Evolutionary conservation across 2,113 vertebrate genomes (phyloP), one percentile per base, ranked within the genome.

Genomic region (Colossoma macropomum): DNA sequence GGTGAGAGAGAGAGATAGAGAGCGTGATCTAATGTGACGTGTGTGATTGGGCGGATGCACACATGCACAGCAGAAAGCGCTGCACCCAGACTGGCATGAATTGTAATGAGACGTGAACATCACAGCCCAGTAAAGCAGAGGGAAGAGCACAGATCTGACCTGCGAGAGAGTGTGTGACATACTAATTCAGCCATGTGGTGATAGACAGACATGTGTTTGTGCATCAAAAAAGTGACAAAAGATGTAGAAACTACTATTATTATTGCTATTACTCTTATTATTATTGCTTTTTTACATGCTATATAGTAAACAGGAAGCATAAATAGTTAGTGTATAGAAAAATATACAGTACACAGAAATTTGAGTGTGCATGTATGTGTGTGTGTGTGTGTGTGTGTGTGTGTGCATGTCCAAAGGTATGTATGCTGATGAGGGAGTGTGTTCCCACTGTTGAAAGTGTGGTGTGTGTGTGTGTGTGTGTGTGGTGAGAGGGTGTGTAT

Each of bases 31-130:
- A n/a, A 32, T 38, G 69, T 68, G 82, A 73, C 19, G 21, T 63
- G 72, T 52, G n/a, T 80, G 83, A 48, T 52, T 68, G 48, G 70
- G 48, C 48, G 48, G 25, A 75, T 69, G 54, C 32, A 52, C 72
- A 70, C 77, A 66, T 17, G 48, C n/a, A 66, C 41, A 60, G 28
- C 69, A 52, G 25, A 83, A 74, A 41, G 30, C 48, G 25, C 69
- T 75, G 23, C 25, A 54, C 52, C 7, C 13, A 23, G 69, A 78
- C 34, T 84, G 82, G 48, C 70, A 68, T 28, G 69, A 81, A 82
- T 52, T 45, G 25, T 87, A 82, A 87, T 80, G 63, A 74, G 77
- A 56, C 50, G 32, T 75, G 78, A 87, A 79, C 54, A 75, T 76
- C 80, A 82, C 41, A 82, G 76, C 15, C 27, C 45, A 45, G 63